phyloP scores from a whole-genome alignment of 2,888 invertebrate genomes.

The Idaea straminata region DNA sequence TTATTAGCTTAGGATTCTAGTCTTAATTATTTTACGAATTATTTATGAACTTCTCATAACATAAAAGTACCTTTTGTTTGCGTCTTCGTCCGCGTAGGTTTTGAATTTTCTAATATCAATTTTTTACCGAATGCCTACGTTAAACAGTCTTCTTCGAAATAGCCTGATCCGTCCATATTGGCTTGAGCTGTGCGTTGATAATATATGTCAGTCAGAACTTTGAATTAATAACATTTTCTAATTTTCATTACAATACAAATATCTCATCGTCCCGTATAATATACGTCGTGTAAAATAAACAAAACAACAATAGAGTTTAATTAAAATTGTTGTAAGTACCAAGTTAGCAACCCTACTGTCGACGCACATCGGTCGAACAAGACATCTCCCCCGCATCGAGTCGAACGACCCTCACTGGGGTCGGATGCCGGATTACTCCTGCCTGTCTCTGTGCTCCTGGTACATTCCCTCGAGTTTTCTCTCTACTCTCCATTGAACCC shows the following conservation, averaged over 20 bases:
- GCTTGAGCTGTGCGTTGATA: not conserved
- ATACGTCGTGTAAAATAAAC: no score
- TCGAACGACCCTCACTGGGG: conserved; percentile 38
- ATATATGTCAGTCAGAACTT: no score
- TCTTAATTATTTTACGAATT: no score
- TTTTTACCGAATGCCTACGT: no score
- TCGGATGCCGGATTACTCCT: conserved; percentile 40
- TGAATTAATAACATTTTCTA: not conserved
- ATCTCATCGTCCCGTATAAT: no score
- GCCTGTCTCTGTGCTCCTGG: conserved; percentile 49
- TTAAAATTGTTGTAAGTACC: not conserved
- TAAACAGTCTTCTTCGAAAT: no score
- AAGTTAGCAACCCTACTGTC: not conserved
- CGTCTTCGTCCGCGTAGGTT: no score
- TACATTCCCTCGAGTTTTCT: conserved; percentile 40
- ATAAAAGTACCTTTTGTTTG: no score
- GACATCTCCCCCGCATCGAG: conserved; percentile 40
- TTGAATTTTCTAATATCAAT: no score
- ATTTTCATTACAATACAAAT: not conserved
- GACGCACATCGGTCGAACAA: conserved; percentile 6
- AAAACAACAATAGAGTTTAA: not conserved
- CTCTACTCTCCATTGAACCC: not conserved
- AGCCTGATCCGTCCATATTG: no score
- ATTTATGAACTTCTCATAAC: no score
- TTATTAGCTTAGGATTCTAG: no score